Conservation (phyloP, 1,140 invertebrate genomes). For the Caenorhabditis elegans region DNA sequence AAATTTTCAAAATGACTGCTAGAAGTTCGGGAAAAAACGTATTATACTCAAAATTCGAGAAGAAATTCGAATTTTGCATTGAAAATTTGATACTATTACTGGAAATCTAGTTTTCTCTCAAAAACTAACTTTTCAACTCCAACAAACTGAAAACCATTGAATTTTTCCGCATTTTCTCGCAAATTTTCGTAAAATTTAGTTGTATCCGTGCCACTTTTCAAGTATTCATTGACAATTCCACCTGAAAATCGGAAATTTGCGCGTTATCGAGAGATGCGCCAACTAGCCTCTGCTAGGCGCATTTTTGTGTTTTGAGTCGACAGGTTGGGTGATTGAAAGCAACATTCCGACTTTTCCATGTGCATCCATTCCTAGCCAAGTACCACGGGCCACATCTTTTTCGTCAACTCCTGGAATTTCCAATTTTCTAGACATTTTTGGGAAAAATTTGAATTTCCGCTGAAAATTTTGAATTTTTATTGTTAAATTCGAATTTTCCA, state of each 20-base stretch:
- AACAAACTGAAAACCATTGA: constrained; percentile 55
- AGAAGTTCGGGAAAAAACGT: too few relatives aligned
- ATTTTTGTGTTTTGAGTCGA: background rate
- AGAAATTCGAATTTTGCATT: too few relatives aligned
- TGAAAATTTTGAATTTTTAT: too few relatives aligned
- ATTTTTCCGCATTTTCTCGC: constrained; percentile 24
- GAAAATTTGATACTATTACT: background rate
- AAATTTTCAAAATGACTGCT: too few relatives aligned
- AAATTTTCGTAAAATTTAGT: constrained; percentile 40
- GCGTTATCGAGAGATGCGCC: background rate
- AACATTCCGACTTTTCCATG: constrained; percentile 51
- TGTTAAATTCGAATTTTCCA: too few relatives aligned
- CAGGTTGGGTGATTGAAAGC: constrained; percentile 54
- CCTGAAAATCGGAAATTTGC: background rate
- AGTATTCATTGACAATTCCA: constrained; percentile 18
- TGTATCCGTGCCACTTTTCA: constrained; percentile 40
- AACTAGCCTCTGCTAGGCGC: constrained; percentile 52
- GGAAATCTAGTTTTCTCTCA: background rate
- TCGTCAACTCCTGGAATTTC: constrained; percentile 54
- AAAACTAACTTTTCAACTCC: constrained; percentile 44
- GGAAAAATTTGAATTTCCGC: too few relatives aligned
- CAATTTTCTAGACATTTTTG: too few relatives aligned
- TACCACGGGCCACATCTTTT: constrained; percentile 47
- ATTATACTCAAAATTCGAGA: too few relatives aligned
- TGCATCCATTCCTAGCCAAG: constrained; percentile 51